Evolutionary conservation across 2,797 vertebrate genomes (phyloP).

Genomic region (Coregonus sp.): DNA sequence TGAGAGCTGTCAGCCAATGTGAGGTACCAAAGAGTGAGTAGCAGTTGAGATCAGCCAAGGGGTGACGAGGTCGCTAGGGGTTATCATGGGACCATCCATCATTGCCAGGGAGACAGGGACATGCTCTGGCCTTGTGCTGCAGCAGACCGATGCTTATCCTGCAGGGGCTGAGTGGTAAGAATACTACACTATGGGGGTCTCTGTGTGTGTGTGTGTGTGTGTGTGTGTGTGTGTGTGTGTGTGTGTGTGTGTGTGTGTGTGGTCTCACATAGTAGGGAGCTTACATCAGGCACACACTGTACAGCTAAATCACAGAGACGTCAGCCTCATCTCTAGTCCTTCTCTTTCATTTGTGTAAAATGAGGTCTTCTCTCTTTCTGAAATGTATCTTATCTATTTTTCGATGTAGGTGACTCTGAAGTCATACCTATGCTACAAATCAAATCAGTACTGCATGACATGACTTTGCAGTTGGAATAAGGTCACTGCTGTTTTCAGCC

Average conservation of each 20-base stretch:
- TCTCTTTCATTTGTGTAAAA: neutral
- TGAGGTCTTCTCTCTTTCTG: neutral
- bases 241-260: neutral
- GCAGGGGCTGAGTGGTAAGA: constrained; percentile 22
- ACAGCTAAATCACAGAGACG: neutral
- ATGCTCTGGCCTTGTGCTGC: constrained; percentile 47
- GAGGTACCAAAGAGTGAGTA: constrained; percentile 45
- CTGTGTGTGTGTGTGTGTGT: too few relatives aligned
- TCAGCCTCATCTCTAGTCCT: neutral
- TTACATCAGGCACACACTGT: neutral
- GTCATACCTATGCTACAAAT: neutral
- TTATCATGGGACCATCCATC: constrained; percentile 63
- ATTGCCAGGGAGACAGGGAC: constrained; percentile 53
- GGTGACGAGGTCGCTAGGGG: constrained; percentile 55
- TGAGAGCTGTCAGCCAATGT: constrained; percentile 54
- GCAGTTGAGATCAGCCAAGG: constrained; percentile 24
- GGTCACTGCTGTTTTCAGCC: neutral
- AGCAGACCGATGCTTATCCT: constrained; percentile 46
- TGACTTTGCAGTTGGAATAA: neutral
- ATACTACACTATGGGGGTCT: neutral
- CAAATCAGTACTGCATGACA: neutral
- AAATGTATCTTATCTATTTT: neutral
- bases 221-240: too few relatives aligned
- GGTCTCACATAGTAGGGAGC: neutral
- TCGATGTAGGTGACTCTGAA: neutral